Evolutionary conservation across 2,797 vertebrate genomes (phyloP).

Genomic region (Heliangelus exortis): DNA sequence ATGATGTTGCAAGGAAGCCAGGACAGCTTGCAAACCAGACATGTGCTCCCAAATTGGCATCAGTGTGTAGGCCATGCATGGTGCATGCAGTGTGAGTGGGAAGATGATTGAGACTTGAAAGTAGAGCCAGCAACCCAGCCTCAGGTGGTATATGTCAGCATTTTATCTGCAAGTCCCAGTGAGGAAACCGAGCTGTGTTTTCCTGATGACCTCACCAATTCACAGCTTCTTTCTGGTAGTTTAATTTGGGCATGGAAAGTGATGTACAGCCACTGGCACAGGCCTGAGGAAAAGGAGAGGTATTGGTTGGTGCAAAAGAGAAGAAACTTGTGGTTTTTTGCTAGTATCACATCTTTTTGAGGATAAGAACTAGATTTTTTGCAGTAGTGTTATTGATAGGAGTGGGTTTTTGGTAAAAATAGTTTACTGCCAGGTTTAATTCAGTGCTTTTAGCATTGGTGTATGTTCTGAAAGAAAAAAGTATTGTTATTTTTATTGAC

Average conservation of each 20-base stretch:
- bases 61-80: neutral
- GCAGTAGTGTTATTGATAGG: neutral
- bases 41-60: neutral
- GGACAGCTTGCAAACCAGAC: conserved; percentile 5
- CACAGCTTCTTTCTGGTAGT: neutral
- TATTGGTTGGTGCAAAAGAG: rapidly evolving
- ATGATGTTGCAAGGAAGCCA: neutral
- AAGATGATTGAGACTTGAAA: neutral
- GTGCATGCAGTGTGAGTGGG: neutral
- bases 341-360: neutral
- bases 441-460: neutral
- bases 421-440: neutral
- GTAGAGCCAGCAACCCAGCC: neutral
- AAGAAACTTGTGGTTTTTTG: neutral
- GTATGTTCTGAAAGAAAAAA: neutral
- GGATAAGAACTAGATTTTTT: neutral
- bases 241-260: neutral
- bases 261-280: neutral
- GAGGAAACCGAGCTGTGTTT: neutral
- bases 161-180: neutral
- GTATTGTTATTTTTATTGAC: neutral
- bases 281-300: rapidly evolving
- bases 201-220: neutral
- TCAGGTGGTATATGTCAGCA: conserved; percentile 15
- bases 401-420: neutral